Evolutionary conservation across 2,888 invertebrate genomes (phyloP), one percentile per base, ranked within the genome.

Genomic region (Rhorus exstirpatorius): DNA sequence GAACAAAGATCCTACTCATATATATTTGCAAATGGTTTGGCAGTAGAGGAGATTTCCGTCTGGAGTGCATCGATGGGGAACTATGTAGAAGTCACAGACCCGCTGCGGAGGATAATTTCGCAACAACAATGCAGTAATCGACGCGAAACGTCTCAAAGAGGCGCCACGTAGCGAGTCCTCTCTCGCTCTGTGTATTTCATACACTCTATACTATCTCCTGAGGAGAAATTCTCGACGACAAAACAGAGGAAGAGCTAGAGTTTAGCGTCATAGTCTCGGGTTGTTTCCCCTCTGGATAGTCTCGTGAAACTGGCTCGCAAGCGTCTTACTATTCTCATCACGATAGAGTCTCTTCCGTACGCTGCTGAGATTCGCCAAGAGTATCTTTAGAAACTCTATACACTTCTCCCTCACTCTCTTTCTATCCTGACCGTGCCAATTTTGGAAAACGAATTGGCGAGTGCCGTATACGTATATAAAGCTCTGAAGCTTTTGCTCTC

Each of bases 401-500:
- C 44, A 14, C 44, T 8, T 12, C 19, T 53, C 53, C 12, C 14
- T 58, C 31, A 12, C 4, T 53, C 53, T 63, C n/a, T 17, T 41
- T 31, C 44, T 53, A 65, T 65, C 63, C 74, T 61, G 60, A 21
- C 44, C 68, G 70, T 72, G 81, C 74, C 74, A 83, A 84, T 87
- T 82, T 84, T 84, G 68, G 83, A 82, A 84, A 87, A 88, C 85
- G 87, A 75, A 78, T 78, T 70, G 74, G 49, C 74, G 61, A 46
- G 31, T 44, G 53, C 46, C 14, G 14, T 46, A 46, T 35, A 41
- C 12, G 38, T 38, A 60, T 26, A 74, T 24, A 51, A 38, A 38
- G 17, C 38, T 35, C 24, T 8, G 26, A 21, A 63, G 46, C 68
- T 53, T n/a, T 17, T 17, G 14, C 41, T 17, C 51, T 38, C 17